Conservation (phyloP, 2,113 vertebrate species). For the Opisthocomus hoazin region DNA sequence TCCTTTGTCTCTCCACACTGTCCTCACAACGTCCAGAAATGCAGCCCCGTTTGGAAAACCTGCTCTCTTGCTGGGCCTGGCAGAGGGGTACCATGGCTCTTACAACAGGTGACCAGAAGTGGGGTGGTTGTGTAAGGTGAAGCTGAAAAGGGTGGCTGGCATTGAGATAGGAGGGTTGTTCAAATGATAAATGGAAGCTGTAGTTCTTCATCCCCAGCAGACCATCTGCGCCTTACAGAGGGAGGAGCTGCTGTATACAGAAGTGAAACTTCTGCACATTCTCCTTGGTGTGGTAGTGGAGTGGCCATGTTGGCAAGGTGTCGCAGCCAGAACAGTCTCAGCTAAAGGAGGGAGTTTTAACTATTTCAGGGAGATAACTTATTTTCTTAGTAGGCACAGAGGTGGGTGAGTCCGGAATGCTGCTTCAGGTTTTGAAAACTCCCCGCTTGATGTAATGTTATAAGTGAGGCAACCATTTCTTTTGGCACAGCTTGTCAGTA, state of each 20-base stretch:
- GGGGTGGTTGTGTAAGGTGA: neutral
- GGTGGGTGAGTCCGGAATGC: neutral
- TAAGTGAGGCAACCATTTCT: neutral
- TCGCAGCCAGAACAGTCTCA: neutral
- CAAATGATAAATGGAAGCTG: neutral
- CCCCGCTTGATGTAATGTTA: neutral
- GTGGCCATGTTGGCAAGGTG: neutral
- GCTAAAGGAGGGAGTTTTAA: neutral
- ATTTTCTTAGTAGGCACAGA: neutral
- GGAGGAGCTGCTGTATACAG: neutral
- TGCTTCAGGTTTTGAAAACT: neutral
- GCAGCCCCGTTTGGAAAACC: neutral
- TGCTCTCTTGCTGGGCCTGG: neutral
- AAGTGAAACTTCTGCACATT: neutral
- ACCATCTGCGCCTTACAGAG: fast-evolving
- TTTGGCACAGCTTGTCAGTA: neutral
- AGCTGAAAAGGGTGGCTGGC: neutral
- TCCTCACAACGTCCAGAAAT: neutral
- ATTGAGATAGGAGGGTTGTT: neutral
- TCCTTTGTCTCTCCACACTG: neutral
- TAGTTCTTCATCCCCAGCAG: neutral
- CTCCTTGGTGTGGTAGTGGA: neutral
- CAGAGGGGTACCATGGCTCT: neutral
- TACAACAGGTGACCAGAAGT: neutral
- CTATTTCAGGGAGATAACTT: neutral